Evolutionary conservation across 2,888 invertebrate genomes (phyloP), one percentile per base, ranked within the genome.

Genomic region (Drosophila ezoana): DNA sequence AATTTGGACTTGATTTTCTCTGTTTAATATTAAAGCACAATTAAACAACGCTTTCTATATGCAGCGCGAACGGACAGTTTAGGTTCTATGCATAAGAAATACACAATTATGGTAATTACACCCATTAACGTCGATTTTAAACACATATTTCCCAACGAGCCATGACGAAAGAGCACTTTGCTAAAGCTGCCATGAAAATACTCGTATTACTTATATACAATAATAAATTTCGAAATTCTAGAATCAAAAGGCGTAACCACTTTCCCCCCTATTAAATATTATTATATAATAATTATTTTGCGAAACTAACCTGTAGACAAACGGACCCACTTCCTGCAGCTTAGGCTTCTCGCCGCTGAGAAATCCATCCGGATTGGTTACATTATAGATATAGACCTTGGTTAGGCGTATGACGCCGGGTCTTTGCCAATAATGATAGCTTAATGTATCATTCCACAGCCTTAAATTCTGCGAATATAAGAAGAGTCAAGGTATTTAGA

Each of bases 361-460:
- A 89, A 97, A 97, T 2, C 94, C 96, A 59, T 97, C 96, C 0
- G 96, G 95, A 92, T 97, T 97, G 23, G 97, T 97, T 13, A 97
- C 96, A 93, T 97, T 97, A 93, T 97, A 97, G 87, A 97, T 96
- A 90, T 97, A 97, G 16, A 97, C 96, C 93, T 96, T 97, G 75
- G 97, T 97, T 64, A 97, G 93, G 65, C 97, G 93, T 74, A 95
- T 94, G 11, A 97, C 97, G 0, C 97, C 97, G 0, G 97, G 97
- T 84, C 95, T 95, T 90, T 97, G 97, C 97, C 97, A 97, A 91
- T 97, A 97, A 84, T 96, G 96, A 93, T 96, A 97, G 91, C 96
- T 96, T 43, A 97, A 90, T 0, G 97, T 96, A 11, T 96, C 96
- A 89, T 97, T 97, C 95, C 96, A 95, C 71, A 97, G 93, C 90